phyloP scores from a whole-genome alignment of 2,797 vertebrate species.

The Lutjanus campechanus region DNA sequence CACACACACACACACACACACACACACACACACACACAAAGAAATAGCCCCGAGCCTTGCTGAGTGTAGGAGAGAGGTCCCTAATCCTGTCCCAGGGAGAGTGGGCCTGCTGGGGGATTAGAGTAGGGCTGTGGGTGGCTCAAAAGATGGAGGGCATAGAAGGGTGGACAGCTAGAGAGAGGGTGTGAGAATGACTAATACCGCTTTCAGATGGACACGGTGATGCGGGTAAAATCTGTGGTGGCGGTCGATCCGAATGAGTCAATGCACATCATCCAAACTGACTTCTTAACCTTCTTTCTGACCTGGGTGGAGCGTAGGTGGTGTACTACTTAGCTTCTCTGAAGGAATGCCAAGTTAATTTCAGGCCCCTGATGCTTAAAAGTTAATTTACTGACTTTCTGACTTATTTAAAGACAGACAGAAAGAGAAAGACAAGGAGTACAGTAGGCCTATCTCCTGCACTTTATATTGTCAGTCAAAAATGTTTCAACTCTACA shows the following conservation, averaged over 20 bases:
- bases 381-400: constrained; percentile 20
- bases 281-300: constrained; percentile 1
- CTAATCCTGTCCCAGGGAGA: constrained; percentile 77
- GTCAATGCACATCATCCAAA: constrained; percentile 18
- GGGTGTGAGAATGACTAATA: constrained; percentile 40
- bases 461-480: background rate
- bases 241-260: background rate
- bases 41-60: constrained; percentile 50
- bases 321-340: too few relatives aligned
- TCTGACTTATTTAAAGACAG: background rate
- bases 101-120: constrained; percentile 76
- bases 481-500: background rate
- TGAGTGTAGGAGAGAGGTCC: constrained; percentile 58
- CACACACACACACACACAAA: constrained; percentile 35
- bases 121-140: constrained; percentile 70
- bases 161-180: constrained; percentile 46
- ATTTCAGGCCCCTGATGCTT: background rate
- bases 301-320: background rate
- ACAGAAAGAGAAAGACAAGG: too few relatives aligned
- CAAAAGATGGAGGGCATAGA: constrained; percentile 63
- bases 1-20: constrained; percentile 23
- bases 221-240: constrained; percentile 31
- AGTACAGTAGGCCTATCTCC: background rate
- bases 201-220: constrained; percentile 31
- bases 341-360: too few relatives aligned